A percentile compares a stretch with the other conserved stretches of the same genome.
phyloP scores from a whole-genome alignment of 2,888 invertebrate species.

The Thyatira batis region DNA sequence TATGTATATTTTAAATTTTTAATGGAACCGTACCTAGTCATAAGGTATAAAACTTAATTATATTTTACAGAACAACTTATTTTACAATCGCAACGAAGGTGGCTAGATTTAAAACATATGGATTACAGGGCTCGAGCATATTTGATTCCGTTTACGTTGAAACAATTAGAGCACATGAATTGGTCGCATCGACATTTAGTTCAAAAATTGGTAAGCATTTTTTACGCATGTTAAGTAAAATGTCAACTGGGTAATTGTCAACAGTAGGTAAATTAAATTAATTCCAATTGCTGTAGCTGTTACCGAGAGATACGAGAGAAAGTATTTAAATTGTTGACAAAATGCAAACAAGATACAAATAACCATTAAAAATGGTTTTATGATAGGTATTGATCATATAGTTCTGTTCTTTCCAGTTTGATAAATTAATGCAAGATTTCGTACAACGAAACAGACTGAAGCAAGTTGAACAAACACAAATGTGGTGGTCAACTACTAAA shows the following conservation, averaged over 20 bases:
- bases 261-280: no score
- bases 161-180: conserved; percentile 56
- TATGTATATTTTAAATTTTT: conserved; percentile 27
- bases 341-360: no score
- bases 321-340: no score
- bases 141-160: conserved; percentile 59
- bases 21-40: not conserved
- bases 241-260: conserved; percentile 1
- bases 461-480: conserved; percentile 62
- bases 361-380: no score
- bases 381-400: no score
- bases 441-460: conserved; percentile 56
- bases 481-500: conserved; percentile 73
- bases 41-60: not conserved
- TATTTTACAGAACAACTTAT: conserved; percentile 87
- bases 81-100: conserved; percentile 92
- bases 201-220: conserved; percentile 55
- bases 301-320: no score
- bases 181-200: conserved; percentile 63
- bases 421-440: conserved; percentile 56
- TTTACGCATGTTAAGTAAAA: no score
- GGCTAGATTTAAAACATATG: conserved; percentile 70
- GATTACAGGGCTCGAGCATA: conserved; percentile 62
- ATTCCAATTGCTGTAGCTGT: no score
- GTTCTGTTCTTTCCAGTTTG: conserved; percentile 65